Evolutionary conservation across 2,888 invertebrate genomes (phyloP).

Genomic region (Polydrusus tereticollis): DNA sequence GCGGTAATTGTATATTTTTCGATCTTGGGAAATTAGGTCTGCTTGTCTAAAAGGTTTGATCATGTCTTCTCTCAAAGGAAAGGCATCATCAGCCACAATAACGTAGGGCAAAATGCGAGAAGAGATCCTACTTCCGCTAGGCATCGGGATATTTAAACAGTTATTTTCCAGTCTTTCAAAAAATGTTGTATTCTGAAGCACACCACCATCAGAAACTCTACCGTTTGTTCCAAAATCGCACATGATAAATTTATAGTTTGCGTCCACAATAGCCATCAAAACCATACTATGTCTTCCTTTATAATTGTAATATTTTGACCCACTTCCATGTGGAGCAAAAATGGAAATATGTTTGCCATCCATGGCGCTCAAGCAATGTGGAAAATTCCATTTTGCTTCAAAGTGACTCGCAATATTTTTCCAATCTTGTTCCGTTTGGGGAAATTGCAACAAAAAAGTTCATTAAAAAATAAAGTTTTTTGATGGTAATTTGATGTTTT

Average conservation of each 20-base stretch:
- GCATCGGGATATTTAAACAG: neutral
- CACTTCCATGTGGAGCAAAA: neutral
- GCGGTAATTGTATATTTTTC: slow-evolving; percentile 21
- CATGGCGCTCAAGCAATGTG: neutral
- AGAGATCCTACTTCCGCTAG: neutral
- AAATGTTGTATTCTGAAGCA: slow-evolving; percentile 25
- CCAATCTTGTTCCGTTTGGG: neutral
- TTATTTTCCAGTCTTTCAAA: slow-evolving; percentile 3
- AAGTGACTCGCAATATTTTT: neutral
- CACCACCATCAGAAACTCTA: slow-evolving; percentile 16
- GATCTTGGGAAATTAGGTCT: neutral
- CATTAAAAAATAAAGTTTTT: neutral
- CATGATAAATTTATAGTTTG: neutral
- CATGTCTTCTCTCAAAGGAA: slow-evolving; percentile 11
- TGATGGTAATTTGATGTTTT: neutral
- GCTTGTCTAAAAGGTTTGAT: slow-evolving; percentile 17
- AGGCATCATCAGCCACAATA: slow-evolving; percentile 26
- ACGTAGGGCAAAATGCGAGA: neutral
- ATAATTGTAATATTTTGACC: neutral
- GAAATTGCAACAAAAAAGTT: slow-evolving; percentile 19
- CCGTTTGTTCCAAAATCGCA: neutral
- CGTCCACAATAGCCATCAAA: neutral
- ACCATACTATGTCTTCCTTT: slow-evolving; percentile 12
- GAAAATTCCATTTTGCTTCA: slow-evolving; percentile 5
- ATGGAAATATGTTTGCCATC: neutral